These are phyloP conservation scores for Heliconius hewitsoni DNA, from an alignment of 1,140 invertebrate species.

Conservation along the genomic window DNA sequence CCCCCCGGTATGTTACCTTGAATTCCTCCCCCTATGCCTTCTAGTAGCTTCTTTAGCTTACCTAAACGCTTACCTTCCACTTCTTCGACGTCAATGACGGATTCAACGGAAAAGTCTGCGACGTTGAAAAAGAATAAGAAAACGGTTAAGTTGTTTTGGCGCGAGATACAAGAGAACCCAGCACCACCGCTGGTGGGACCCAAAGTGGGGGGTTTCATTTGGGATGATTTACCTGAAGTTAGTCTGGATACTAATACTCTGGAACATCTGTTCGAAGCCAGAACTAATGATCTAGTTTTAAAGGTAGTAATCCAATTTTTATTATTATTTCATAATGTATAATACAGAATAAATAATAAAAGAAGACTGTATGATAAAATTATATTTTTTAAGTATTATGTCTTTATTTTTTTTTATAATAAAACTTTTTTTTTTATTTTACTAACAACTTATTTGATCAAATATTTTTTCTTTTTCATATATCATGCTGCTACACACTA, in stretches of 20 bases:
- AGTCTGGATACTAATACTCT: conserved; percentile 95
- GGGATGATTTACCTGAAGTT: conserved; percentile 94
- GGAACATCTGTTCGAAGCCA: conserved; percentile 98
- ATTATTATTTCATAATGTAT: too few relatives aligned
- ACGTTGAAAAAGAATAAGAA: conserved; percentile 94
- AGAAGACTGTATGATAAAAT: too few relatives aligned
- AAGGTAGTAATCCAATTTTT: conserved; percentile 85
- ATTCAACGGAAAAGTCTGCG: conserved; percentile 54
- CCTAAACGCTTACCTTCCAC: conserved; percentile 41
- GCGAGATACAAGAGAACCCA: conserved; percentile 94
- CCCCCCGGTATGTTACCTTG: conserved; percentile 81
- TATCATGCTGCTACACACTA: background rate
- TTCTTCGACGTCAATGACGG: conserved; percentile 23
- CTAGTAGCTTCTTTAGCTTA: conserved; percentile 68
- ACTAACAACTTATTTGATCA: too few relatives aligned
- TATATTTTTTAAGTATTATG: too few relatives aligned
- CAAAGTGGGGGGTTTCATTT: conserved; percentile 90
- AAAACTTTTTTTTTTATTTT: background rate
- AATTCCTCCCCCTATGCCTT: conserved; percentile 76
- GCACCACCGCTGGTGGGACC: conserved; percentile 83
- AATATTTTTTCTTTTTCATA: background rate
- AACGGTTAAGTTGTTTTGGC: conserved; percentile 99
- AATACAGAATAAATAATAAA: too few relatives aligned
- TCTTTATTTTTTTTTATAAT: background rate
- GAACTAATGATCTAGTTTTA: conserved; percentile 95